Conservation (phyloP, 2,797 vertebrate species). For the Anas georgica region DNA sequence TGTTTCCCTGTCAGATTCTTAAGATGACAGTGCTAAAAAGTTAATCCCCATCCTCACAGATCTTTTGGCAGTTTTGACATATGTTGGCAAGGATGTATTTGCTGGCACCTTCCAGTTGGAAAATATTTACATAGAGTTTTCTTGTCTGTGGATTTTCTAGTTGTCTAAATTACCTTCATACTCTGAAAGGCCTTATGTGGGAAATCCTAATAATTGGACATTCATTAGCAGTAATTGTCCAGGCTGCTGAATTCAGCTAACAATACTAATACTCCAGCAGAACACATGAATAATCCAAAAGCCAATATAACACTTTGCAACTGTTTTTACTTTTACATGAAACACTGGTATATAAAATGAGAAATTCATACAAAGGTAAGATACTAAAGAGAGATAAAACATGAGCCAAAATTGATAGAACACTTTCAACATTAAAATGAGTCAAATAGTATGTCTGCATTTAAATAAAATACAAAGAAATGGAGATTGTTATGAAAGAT, state of each 20-base stretch:
- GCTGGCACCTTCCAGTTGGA: slow-evolving; percentile 57
- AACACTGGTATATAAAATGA: neutral
- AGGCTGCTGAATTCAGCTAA: slow-evolving; percentile 2
- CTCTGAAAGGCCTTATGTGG: neutral
- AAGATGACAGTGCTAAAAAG: slow-evolving; percentile 62
- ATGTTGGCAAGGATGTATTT: slow-evolving; percentile 34
- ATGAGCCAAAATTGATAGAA: neutral
- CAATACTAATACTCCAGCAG: neutral
- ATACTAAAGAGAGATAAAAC: neutral
- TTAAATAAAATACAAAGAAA: neutral
- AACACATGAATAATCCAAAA: neutral
- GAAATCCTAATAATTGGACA: slow-evolving; percentile 24
- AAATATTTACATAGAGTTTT: slow-evolving; percentile 67
- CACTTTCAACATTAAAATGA: neutral
- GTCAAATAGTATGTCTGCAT: neutral
- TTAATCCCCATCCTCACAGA: slow-evolving; percentile 34
- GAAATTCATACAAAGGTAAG: neutral
- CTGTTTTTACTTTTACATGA: neutral
- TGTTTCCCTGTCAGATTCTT: slow-evolving; percentile 56
- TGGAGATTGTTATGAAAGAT: neutral
- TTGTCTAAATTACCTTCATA: slow-evolving; percentile 27
- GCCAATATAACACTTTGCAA: neutral
- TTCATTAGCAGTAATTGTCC: slow-evolving; percentile 29
- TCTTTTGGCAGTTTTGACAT: slow-evolving; percentile 63
- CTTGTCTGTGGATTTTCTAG: slow-evolving; percentile 32